Evolutionary conservation across 2,888 invertebrate genomes (phyloP).

Genomic region (Troides oblongomaculatus): DNA sequence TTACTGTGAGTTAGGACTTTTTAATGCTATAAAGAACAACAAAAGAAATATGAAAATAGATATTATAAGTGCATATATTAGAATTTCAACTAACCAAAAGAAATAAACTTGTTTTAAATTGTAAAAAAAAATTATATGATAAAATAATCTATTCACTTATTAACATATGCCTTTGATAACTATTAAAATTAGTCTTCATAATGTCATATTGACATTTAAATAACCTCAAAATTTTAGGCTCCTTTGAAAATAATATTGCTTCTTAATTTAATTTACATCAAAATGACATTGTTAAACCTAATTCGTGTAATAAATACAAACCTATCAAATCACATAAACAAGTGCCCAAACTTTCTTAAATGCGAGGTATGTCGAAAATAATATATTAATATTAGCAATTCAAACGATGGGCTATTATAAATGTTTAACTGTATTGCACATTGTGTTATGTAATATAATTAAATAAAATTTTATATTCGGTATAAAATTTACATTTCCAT

Average conservation of each 20-base stretch:
- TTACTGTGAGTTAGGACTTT: no score
- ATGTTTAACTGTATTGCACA: not conserved
- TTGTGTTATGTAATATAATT: not conserved
- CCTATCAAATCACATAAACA: constrained; percentile 48
- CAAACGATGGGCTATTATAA: not conserved
- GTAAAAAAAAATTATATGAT: no score
- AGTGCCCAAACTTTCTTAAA: constrained; percentile 46
- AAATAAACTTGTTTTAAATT: no score
- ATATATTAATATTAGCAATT: not conserved
- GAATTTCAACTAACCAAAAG: no score
- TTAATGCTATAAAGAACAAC: no score
- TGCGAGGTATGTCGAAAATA: constrained; percentile 48
- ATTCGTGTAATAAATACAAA: constrained; percentile 46
- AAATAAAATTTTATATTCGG: not conserved
- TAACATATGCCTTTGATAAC: not conserved
- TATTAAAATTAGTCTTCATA: not conserved
- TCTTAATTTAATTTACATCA: constrained; percentile 34
- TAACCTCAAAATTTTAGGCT: constrained; percentile 32
- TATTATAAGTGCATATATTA: no score
- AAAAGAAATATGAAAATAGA: no score
- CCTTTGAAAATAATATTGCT: constrained; percentile 16
- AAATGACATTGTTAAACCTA: constrained; percentile 64
- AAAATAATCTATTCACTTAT: not conserved
- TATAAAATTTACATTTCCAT: no score
- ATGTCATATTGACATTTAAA: constrained; percentile 30